Percentiles rank a stretch among this genome's conserved stretches.
Conservation (phyloP, 2,888 invertebrate genomes). For the Plagodis pulveraria region DNA sequence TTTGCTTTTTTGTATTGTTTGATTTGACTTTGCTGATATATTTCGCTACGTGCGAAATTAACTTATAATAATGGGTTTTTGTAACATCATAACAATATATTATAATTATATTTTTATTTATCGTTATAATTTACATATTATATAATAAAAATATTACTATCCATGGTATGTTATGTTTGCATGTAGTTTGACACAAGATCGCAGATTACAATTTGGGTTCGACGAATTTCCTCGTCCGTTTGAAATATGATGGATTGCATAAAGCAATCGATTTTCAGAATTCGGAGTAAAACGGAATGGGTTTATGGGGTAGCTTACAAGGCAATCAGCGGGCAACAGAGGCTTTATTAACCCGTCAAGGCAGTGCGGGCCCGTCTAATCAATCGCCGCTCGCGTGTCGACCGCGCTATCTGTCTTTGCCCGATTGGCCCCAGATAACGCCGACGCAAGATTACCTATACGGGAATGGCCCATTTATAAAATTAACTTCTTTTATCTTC, state of each 20-base stretch:
- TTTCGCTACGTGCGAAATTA: no score
- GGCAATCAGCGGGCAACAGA: conserved; percentile 75
- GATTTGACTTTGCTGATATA: no score
- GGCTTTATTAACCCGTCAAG: conserved; percentile 83
- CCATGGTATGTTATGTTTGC: not conserved
- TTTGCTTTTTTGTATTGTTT: conserved; percentile 1
- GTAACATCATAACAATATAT: no score
- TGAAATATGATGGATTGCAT: conserved; percentile 59
- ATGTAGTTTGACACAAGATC: conserved; percentile 2
- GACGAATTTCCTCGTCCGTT: conserved; percentile 27
- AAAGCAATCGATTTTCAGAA: conserved; percentile 67
- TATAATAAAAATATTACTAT: not conserved
- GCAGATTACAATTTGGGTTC: not conserved
- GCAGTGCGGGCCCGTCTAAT: conserved; percentile 78
- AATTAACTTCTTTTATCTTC: conserved; percentile 82
- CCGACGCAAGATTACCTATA: conserved; percentile 78
- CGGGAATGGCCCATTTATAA: conserved; percentile 80
- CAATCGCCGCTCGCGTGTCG: conserved; percentile 83
- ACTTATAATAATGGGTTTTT: no score
- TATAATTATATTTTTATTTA: no score
- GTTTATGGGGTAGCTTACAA: conserved; percentile 64
- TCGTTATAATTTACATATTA: no score
- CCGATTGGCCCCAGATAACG: conserved; percentile 80
- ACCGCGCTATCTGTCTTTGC: conserved; percentile 82
- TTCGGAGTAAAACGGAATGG: conserved; percentile 65